phyloP scores from a whole-genome alignment of 2,888 invertebrate genomes.

The Ypsolopha sequella region DNA sequence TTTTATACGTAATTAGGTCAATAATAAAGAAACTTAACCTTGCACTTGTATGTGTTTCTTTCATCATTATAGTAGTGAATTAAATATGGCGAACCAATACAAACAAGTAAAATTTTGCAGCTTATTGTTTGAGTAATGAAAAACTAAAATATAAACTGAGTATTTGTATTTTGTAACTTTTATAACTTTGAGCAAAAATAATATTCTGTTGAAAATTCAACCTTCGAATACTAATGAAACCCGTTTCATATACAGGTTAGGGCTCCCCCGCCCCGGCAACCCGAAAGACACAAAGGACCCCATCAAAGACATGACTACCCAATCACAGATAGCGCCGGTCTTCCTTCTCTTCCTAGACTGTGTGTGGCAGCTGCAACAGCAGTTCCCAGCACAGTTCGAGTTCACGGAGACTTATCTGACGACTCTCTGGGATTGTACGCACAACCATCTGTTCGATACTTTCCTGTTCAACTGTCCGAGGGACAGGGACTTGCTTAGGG shows the following conservation, averaged over 20 bases:
- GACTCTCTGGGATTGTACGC: conserved; percentile 90
- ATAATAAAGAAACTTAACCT: too few species aligned
- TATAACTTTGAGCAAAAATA: too few species aligned
- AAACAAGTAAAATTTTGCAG: too few species aligned
- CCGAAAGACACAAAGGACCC: conserved; percentile 52
- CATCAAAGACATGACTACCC: conserved; percentile 11
- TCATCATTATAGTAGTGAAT: too few species aligned
- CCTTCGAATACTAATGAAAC: neutral
- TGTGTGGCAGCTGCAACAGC: conserved; percentile 90
- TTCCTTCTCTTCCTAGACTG: conserved; percentile 94
- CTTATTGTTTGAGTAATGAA: too few species aligned
- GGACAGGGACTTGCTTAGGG: conserved; percentile 76
- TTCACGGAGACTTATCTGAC: conserved; percentile 94
- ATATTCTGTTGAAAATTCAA: too few species aligned
- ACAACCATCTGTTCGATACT: conserved; percentile 91
- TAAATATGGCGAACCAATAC: too few species aligned
- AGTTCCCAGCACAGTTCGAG: conserved; percentile 91
- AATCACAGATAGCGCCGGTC: conserved; percentile 77
- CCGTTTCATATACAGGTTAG: conserved; percentile 56
- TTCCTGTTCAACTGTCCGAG: conserved; percentile 91
- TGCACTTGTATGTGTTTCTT: too few species aligned
- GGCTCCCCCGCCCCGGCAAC: conserved; percentile 74
- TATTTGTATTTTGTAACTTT: too few species aligned
- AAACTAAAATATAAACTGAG: too few species aligned
- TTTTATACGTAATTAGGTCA: too few species aligned